These are phyloP conservation scores for human (Homo sapiens) DNA, from an alignment of 2,113 vertebrate genomes.

Conservation along the genomic window GRCh38 chr3:27279501-27280000, in stretches of 20 bases:
- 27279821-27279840: background rate
- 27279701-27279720: background rate
- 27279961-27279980: too few species aligned
- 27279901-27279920: too few species aligned
- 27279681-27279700: background rate
- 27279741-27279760: background rate
- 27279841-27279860: background rate
- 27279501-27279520: background rate
- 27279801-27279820: too few species aligned
- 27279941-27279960: too few species aligned
- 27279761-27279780: background rate
- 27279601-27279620: background rate
- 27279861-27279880: background rate
- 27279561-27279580: background rate
- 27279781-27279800: background rate
- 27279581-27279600: background rate
- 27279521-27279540: background rate
- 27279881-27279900: background rate
- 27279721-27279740: background rate
- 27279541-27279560: background rate
- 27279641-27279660: conserved; percentile 17
- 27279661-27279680: background rate
- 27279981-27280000: too few species aligned
- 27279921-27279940: too few species aligned
- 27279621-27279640: background rate